Base-by-base conservation (phyloP, 2,797 vertebrate species). In the Coluber constrictor region DNA sequence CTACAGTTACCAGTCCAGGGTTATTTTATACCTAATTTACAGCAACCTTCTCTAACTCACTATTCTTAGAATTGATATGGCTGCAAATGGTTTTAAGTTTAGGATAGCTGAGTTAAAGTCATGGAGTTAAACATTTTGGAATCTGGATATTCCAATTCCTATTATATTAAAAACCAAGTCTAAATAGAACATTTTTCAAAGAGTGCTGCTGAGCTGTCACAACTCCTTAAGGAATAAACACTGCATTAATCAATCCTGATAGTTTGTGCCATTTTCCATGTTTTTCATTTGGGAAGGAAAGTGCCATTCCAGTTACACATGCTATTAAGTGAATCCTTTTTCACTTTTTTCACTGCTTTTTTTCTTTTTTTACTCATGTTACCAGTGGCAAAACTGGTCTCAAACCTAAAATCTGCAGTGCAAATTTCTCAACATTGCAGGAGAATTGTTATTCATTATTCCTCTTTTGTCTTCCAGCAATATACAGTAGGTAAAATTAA, bases 401-500 rank as follows among this genome's bases (percentile, higher is more conserved):
- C 43, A 51, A n/a, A 74, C 13, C 20, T 57, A 60, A 51, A 61
- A 15, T 54, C 32, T 88, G 54, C 54, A 56, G 27, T 5, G 6
- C 9, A 86, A 51, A 37, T 86, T 86, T 47, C 74, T 32, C 60
- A 15, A 54, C n/a, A 54, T 5, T 11, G 10, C 51, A 23, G 57
- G 27, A 16, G 1, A 29, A 83, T 23, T 63, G n/a, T 1, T 90
- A 37, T 6, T 89, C 23, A 25, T 89, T 10, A n/a, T 18, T 79
- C 43, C 91, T 1, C 89, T 15, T 90, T 37, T 15, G 5, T 10
- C 29, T 94, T 90, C 37, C 86, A 16, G 29, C 63, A 23, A 0
- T 60, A 15, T 0, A 0, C 60, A 23, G 0, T 60, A 18, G 0
- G 0, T 87, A 9, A 63, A n/a, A 61, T 89, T 60, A 61, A 86